Conservation (phyloP, 1,140 invertebrate species). For the Planococcus citri region DNA sequence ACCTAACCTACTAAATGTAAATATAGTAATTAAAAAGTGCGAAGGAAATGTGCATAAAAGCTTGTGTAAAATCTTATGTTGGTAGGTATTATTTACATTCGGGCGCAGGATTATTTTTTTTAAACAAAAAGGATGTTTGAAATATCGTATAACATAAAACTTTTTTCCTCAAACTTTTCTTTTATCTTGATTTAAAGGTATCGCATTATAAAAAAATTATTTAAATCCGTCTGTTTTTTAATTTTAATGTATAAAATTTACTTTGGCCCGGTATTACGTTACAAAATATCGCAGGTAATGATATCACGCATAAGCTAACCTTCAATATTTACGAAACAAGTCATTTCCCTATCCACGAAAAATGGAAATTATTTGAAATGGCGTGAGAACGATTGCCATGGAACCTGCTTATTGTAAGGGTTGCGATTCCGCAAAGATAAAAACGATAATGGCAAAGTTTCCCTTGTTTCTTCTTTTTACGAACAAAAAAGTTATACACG, state of each 20-base stretch:
- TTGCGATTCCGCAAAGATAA: background rate
- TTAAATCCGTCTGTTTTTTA: background rate
- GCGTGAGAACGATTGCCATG: background rate
- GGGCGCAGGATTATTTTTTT: too few relatives aligned
- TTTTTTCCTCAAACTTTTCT: too few relatives aligned
- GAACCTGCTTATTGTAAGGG: constrained; percentile 6
- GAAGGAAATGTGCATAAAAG: too few relatives aligned
- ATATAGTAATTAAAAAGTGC: too few relatives aligned
- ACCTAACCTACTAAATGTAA: too few relatives aligned
- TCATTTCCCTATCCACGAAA: background rate
- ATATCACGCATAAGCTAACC: background rate
- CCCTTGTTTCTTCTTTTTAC: background rate
- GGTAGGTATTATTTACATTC: too few relatives aligned
- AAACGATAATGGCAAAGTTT: background rate
- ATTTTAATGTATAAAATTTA: constrained; percentile 1
- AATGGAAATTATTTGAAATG: constrained; percentile 4
- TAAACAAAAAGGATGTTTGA: too few relatives aligned
- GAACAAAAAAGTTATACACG: background rate
- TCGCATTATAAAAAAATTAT: background rate
- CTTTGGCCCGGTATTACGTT: background rate
- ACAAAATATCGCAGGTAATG: background rate
- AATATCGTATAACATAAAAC: too few relatives aligned
- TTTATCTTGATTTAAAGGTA: background rate
- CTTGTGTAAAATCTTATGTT: too few relatives aligned
- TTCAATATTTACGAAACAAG: background rate